phyloP scores from a whole-genome alignment of 2,113 vertebrate genomes.

The Pedetes capensis region DNA sequence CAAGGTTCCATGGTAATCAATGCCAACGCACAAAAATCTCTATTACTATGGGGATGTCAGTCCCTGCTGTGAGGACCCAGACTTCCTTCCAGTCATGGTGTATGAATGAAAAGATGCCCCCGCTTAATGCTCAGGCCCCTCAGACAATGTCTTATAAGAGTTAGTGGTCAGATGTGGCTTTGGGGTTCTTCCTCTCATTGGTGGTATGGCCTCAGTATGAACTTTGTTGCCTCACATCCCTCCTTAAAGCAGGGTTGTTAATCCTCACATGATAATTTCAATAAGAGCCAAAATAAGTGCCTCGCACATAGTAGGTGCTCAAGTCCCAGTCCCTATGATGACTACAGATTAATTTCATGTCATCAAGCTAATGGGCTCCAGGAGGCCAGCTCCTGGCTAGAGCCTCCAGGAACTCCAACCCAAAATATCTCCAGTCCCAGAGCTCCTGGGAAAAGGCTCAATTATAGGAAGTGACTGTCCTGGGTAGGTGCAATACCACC shows the following conservation, averaged over 20 bases:
- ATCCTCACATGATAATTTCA: background rate
- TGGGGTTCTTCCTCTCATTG: background rate
- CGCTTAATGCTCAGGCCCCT: background rate
- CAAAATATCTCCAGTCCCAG: background rate
- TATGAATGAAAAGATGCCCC: background rate
- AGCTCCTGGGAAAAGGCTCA: background rate
- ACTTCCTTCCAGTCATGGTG: background rate
- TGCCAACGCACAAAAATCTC: background rate
- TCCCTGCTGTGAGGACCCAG: background rate
- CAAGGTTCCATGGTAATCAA: background rate
- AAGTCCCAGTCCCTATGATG: background rate
- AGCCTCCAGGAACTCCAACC: background rate
- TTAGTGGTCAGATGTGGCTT: fast-evolving
- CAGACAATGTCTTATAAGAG: background rate
- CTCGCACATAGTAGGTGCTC: background rate
- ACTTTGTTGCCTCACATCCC: background rate
- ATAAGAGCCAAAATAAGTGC: background rate
- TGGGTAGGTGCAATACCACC: background rate
- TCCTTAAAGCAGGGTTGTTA: background rate
- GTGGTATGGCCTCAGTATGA: background rate
- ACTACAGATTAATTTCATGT: background rate
- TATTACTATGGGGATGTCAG: background rate
- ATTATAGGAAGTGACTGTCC: background rate
- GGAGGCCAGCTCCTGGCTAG: background rate
- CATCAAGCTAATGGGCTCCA: background rate